phyloP scores from a whole-genome alignment of 1,140 invertebrate genomes.

The Rhopalosiphum maidis region DNA sequence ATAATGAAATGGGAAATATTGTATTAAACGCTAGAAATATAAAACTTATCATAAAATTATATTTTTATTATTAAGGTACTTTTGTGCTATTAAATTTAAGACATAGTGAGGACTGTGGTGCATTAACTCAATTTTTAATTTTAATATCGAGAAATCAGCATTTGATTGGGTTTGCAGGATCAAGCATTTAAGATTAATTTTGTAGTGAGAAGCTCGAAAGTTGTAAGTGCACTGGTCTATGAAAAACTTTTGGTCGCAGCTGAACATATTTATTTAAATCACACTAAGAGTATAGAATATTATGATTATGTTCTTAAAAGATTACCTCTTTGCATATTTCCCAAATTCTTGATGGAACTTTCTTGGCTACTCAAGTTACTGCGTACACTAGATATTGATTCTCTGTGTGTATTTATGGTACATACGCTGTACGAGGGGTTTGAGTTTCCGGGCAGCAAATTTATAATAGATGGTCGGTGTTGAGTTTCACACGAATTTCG shows the following conservation, averaged over 20 bases:
- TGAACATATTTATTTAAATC: neutral
- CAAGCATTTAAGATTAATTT: too few relatives aligned
- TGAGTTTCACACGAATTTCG: slow-evolving; percentile 52
- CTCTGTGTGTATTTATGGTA: slow-evolving; percentile 61
- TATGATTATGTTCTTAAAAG: slow-evolving; percentile 39
- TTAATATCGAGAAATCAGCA: too few relatives aligned
- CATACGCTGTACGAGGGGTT: slow-evolving; percentile 59
- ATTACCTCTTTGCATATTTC: slow-evolving; percentile 25
- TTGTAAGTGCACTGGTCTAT: too few relatives aligned
- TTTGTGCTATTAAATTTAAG: too few relatives aligned
- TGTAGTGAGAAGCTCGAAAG: too few relatives aligned
- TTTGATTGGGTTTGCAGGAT: too few relatives aligned
- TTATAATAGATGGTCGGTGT: slow-evolving; percentile 49
- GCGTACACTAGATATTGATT: slow-evolving; percentile 49
- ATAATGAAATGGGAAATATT: neutral
- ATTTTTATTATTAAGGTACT: too few relatives aligned
- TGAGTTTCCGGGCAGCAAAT: slow-evolving; percentile 48
- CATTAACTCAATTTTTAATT: too few relatives aligned
- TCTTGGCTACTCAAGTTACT: slow-evolving; percentile 52
- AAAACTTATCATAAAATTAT: too few relatives aligned
- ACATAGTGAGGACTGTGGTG: too few relatives aligned
- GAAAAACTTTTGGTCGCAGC: too few relatives aligned
- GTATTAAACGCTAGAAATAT: too few relatives aligned
- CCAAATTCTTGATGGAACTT: slow-evolving; percentile 20
- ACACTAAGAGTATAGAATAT: neutral